A percentile compares a stretch with the other conserved stretches of the same genome.
phyloP scores from a whole-genome alignment of 2,797 vertebrate species.

The Cyprinella venusta region DNA sequence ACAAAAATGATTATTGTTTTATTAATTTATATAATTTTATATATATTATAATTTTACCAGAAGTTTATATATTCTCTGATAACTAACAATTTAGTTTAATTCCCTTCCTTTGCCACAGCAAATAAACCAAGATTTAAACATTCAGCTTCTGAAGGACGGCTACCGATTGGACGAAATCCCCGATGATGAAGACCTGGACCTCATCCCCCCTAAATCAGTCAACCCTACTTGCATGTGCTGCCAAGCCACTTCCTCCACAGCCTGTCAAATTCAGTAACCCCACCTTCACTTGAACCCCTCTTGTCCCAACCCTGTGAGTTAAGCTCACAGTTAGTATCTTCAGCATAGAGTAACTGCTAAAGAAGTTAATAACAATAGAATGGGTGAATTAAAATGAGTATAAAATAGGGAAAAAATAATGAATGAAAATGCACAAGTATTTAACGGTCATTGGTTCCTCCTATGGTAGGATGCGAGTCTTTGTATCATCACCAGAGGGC shows the following conservation, averaged over 20 bases:
- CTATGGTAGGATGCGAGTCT: slow-evolving; percentile 88
- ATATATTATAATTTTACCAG: not conserved
- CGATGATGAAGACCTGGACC: slow-evolving; percentile 95
- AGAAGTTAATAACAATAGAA: slow-evolving; percentile 40
- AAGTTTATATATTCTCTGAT: not conserved
- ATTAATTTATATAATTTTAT: not conserved
- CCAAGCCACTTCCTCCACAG: slow-evolving; percentile 93
- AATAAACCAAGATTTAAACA: slow-evolving; percentile 99
- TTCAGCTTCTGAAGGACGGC: slow-evolving; percentile 97
- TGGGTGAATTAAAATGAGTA: slow-evolving; percentile 50
- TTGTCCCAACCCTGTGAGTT: slow-evolving; percentile 61
- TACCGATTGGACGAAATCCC: slow-evolving; percentile 98
- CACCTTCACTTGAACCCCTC: slow-evolving; percentile 3
- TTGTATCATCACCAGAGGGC: slow-evolving; percentile 51
- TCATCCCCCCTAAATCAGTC: slow-evolving; percentile 97
- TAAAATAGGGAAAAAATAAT: slow-evolving; percentile 25
- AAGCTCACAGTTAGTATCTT: slow-evolving; percentile 56
- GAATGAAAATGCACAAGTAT: slow-evolving; percentile 66
- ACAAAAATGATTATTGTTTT: not conserved
- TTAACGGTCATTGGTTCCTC: slow-evolving; percentile 88
- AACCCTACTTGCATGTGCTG: slow-evolving; percentile 99
- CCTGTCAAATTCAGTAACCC: slow-evolving; percentile 97
- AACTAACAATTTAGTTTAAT: slow-evolving; percentile 3
- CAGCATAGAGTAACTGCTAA: slow-evolving; percentile 52
- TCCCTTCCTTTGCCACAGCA: slow-evolving; percentile 79